These are phyloP conservation scores for Flexamia atlantica DNA, from an alignment of 2,888 invertebrate species.

Conservation along the genomic window DNA sequence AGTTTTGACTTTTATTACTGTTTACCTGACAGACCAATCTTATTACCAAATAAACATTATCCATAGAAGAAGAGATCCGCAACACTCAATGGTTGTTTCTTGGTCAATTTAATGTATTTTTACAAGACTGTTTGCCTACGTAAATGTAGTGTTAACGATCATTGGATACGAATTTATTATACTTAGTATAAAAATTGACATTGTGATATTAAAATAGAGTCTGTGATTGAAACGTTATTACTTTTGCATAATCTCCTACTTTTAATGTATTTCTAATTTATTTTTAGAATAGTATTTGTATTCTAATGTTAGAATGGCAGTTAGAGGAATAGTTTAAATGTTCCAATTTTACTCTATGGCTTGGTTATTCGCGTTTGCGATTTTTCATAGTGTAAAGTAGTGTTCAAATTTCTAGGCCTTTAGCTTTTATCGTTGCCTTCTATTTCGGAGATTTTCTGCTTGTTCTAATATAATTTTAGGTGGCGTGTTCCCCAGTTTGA, in stretches of 20 bases:
- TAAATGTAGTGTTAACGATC: slow-evolving; percentile 24
- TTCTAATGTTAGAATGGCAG: not conserved
- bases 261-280: not conserved
- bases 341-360: slow-evolving; percentile 8
- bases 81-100: not conserved
- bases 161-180: slow-evolving; percentile 35
- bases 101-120: slow-evolving; percentile 40
- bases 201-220: slow-evolving; percentile 45
- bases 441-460: slow-evolving; percentile 2
- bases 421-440: slow-evolving; percentile 35
- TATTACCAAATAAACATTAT: not conserved
- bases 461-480: not conserved
- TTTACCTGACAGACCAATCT: not conserved
- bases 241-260: slow-evolving; percentile 4
- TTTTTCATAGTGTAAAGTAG: not conserved
- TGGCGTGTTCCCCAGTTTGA: too few species aligned
- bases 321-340: not conserved
- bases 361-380: not conserved
- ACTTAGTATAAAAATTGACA: slow-evolving; percentile 1
- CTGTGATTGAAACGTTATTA: slow-evolving; percentile 20
- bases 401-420: slow-evolving; percentile 11
- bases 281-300: slow-evolving; percentile 28
- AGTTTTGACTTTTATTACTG: too few species aligned
- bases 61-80: not conserved
- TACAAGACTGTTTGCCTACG: slow-evolving; percentile 29